phyloP scores from a whole-genome alignment of 2,113 vertebrate species.

The Sphyrna mokarran region DNA sequence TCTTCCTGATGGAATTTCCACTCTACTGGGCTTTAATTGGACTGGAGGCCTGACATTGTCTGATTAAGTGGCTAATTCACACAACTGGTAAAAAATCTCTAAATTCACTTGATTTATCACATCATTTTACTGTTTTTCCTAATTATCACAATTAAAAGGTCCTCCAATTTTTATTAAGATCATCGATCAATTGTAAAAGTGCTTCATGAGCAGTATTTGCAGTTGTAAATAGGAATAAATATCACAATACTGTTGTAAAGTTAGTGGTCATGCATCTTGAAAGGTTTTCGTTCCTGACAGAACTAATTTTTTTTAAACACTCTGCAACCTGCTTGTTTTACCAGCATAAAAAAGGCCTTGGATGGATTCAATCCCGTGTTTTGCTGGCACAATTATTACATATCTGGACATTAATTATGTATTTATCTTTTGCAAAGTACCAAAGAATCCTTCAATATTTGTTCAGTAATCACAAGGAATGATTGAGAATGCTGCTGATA shows the following conservation, averaged over 20 bases:
- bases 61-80: no score
- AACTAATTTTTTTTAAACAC: background rate
- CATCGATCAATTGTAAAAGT: background rate
- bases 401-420: background rate
- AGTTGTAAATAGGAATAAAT: background rate
- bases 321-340: background rate
- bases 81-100: background rate
- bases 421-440: background rate
- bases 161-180: background rate
- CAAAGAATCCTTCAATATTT: background rate
- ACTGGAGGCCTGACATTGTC: no score
- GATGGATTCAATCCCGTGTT: background rate
- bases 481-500: background rate
- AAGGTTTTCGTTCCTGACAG: background rate
- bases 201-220: background rate
- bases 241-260: background rate
- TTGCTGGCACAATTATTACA: background rate
- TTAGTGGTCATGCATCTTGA: background rate
- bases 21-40: no score
- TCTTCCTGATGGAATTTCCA: no score
- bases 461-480: background rate
- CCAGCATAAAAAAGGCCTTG: background rate
- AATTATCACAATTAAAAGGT: background rate
- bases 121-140: background rate
- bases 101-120: background rate